Evolutionary conservation across 2,888 invertebrate genomes (phyloP), one percentile per base, ranked within the genome.

Genomic region (Teinopalpus imperialis): DNA sequence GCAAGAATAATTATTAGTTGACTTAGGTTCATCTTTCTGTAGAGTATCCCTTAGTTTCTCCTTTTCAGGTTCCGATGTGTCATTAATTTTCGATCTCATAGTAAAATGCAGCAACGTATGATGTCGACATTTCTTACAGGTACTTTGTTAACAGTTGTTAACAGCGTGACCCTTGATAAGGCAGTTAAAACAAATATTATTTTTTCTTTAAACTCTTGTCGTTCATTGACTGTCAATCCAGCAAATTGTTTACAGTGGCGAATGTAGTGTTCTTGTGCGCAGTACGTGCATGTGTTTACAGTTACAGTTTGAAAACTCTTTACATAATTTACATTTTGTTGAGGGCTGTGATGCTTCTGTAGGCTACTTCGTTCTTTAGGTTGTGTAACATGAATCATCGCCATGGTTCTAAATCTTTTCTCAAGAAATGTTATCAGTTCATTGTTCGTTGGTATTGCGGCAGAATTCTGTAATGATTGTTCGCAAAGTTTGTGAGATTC

Each of bases 401-500:
- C 56, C 30, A 56, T 32, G 1, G 55, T 14, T 30, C 52, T 29
- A 21, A 54, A 56, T 48, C 49, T 27, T 1, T 26, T 42, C 35
- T 56, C 54, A 4, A 59, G 18, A 35, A 43, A 54, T 5, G 5
- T 7, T 2, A n/a, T n/a, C n/a, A n/a, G 9, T 9, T 47, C 23
- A 1, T 24, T 10, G 8, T 20, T 53, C 6, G 43, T 42, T 5
- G 52, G 55, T 12, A 53, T 39, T 3, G 13, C 21, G 14, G 35
- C 40, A 6, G 45, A 43, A 4, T 10, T 27, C 10, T 24, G 43
- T 5, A 50, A 21, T 10, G 43, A 23, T 32, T 56, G 49, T 34
- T 57, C 55, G 53, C 54, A 59, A 18, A 36, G 35, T 29, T 51
- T 57, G 26, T 50, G 53, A 10, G 56, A 42, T 43, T 57, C 57